These are phyloP conservation scores for Spodoptera picta DNA, from an alignment of 2,888 invertebrate genomes.

Conservation along the genomic window DNA sequence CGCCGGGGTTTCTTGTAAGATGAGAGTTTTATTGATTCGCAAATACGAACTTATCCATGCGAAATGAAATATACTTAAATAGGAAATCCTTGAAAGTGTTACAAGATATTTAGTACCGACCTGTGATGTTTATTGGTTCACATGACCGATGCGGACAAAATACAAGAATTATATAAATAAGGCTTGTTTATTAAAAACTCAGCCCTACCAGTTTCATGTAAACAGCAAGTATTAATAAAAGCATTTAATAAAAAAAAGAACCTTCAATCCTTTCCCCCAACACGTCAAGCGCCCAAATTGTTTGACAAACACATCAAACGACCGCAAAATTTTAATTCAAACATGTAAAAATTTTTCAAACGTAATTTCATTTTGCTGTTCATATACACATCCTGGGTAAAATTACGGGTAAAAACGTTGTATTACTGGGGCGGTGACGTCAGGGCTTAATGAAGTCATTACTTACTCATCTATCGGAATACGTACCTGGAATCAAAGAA, in stretches of 20 bases:
- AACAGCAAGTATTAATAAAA: constrained; percentile 50
- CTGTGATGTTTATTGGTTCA: constrained; percentile 27
- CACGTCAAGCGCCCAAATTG: constrained; percentile 59
- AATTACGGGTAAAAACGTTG: constrained; percentile 42
- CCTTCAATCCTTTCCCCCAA: constrained; percentile 54
- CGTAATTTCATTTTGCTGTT: constrained; percentile 56
- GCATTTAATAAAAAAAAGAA: constrained; percentile 51
- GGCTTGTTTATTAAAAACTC: constrained; percentile 44
- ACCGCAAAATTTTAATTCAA: constrained; percentile 60
- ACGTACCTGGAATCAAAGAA: constrained; percentile 80
- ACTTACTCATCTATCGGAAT: constrained; percentile 55
- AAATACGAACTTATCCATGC: constrained; percentile 39
- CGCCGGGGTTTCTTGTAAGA: constrained; percentile 45
- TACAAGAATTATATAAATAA: constrained; percentile 34
- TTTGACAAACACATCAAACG: constrained; percentile 63
- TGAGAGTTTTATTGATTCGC: constrained; percentile 46
- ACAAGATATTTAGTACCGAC: constrained; percentile 8
- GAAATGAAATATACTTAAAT: constrained; percentile 43
- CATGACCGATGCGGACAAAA: constrained; percentile 13
- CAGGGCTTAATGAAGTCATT: constrained; percentile 52
- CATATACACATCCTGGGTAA: constrained; percentile 42
- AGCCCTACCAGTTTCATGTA: constrained; percentile 33
- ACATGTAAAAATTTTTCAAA: constrained; percentile 51
- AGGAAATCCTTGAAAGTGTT: constrained; percentile 24
- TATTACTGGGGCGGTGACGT: constrained; percentile 34